Evolutionary conservation across 2,888 invertebrate species (phyloP).

Genomic region (Stramonita haemastoma): DNA sequence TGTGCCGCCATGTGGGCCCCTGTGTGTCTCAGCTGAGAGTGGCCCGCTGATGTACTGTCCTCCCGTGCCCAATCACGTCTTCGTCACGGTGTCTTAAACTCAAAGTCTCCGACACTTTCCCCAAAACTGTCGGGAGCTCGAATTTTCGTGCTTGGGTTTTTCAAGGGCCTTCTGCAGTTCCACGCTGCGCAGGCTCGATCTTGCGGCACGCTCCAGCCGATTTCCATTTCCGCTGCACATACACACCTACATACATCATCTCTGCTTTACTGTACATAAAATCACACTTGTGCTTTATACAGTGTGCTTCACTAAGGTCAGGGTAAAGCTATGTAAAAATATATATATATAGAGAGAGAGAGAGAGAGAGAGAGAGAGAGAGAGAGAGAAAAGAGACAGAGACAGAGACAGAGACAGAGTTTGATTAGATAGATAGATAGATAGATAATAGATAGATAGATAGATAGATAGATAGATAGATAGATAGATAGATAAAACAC

Average conservation of each 20-base stretch:
- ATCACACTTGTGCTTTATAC: no score
- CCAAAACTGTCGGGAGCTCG: conserved; percentile 72
- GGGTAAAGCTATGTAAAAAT: no score
- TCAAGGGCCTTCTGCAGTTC: conserved; percentile 71
- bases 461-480: no score
- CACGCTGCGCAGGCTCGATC: conserved; percentile 65
- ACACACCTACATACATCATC: neutral
- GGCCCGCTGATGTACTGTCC: conserved; percentile 62
- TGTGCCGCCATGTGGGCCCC: conserved; percentile 45
- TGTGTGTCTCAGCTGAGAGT: conserved; percentile 58
- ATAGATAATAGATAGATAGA: no score
- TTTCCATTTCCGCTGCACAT: conserved; percentile 66
- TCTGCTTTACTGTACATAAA: no score
- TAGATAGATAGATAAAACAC: no score
- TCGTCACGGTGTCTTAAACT: conserved; percentile 63
- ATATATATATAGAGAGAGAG: no score
- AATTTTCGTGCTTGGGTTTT: conserved; percentile 72
- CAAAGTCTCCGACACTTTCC: conserved; percentile 67
- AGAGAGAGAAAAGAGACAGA: no score
- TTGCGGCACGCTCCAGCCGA: conserved; percentile 69
- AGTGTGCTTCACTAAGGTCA: no score
- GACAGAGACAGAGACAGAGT: no score
- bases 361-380: no score
- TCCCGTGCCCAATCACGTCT: conserved; percentile 66
- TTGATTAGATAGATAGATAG: no score